Evolutionary conservation across 2,888 invertebrate species (phyloP).

Genomic region (Sphaerophoria taeniata): DNA sequence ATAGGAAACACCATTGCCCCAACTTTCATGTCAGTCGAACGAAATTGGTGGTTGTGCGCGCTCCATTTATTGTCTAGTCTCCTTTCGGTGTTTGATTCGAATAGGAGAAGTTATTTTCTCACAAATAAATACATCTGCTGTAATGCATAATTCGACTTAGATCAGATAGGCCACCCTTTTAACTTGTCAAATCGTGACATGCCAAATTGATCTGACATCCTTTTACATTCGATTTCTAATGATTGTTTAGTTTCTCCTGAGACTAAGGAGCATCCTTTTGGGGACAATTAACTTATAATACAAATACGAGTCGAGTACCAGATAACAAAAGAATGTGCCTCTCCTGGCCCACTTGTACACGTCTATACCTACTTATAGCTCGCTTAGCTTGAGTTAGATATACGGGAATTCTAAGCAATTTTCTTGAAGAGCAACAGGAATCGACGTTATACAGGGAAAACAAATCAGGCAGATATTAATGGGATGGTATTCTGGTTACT

Average conservation of each 20-base stretch:
- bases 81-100: conserved; percentile 43
- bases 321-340: conserved; percentile 40
- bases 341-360: background rate
- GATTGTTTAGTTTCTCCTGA: conserved; percentile 33
- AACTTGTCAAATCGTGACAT: conserved; percentile 79
- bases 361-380: background rate
- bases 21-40: conserved; percentile 68
- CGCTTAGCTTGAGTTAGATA: no score
- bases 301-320: background rate
- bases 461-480: conserved; percentile 66
- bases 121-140: conserved; percentile 52
- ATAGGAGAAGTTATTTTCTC: conserved; percentile 33
- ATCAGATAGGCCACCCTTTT: conserved; percentile 76
- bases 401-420: background rate
- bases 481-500: conserved; percentile 48
- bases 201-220: conserved; percentile 80
- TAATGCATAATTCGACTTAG: conserved; percentile 55
- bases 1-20: conserved; percentile 62
- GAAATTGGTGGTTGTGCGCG: conserved; percentile 32
- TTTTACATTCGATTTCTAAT: conserved; percentile 78
- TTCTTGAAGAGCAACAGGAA: conserved; percentile 63
- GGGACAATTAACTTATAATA: conserved; percentile 55
- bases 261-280: conserved; percentile 32
- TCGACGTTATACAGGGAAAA: conserved; percentile 13
- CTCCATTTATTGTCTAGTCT: conserved; percentile 45